Base-by-base conservation (phyloP, 1,140 invertebrate genomes). In the Saccostrea glomerata region DNA sequence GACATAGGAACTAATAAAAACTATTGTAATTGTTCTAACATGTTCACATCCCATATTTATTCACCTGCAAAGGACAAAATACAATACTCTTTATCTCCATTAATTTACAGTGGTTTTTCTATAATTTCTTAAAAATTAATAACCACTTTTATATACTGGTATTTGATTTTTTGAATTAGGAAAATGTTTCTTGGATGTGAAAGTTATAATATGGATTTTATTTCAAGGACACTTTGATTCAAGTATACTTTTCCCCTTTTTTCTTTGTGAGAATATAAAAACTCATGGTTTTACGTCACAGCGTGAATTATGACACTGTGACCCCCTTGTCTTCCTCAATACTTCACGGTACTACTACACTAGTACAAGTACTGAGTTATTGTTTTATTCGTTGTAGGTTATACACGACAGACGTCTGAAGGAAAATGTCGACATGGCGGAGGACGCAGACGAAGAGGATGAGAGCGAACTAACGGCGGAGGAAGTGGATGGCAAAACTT, bases 361-460 rank as follows among this genome's bases (percentile, higher is more conserved):
- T 23, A 36, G n/a, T 83, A 54, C 40, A 54, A 30, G 40, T 83
- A 54, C 7, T n/a, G n/a, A 55, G 13, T 12, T 82, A 17, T 82
- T 30, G 20, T 23, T 82, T 82, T 47, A 47, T 11, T 20, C 47
- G 17, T 56, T 77, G 7, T 70, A 86, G 86, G 86, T 86, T 13
- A 82, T 86, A 55, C 86, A 82, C 58, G 86, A 86, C 36, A 47
- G 66, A 55, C 86, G 47, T 30, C 40, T 77, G 30, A 30, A 73
- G n/a, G 86, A 86, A n/a, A 70, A 86, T 82, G 30, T 85, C 0
- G 89, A 89, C 47, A 87, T 84, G 56, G 88, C 88, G n/a, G 89
- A 91, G 63, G 90, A 90, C 60, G 87, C 89, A 36, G 89, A 89
- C 23, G 88, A 90, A 56, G 91, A 89, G 63, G 90, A 91, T n/a